phyloP scores from a whole-genome alignment of 2,113 vertebrate genomes.

The Mystacornis crossleyi region DNA sequence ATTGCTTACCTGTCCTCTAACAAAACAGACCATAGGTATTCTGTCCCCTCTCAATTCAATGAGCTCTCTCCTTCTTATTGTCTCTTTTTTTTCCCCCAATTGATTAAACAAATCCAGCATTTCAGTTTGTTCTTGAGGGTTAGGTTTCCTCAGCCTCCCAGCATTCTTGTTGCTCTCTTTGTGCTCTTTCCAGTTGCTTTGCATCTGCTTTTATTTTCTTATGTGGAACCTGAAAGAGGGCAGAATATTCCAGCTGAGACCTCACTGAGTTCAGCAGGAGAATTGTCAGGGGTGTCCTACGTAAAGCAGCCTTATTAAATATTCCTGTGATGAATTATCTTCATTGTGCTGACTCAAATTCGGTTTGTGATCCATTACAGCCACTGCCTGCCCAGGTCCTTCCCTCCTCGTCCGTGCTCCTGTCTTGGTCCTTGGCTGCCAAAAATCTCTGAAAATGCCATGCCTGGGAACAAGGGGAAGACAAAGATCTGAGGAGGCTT shows the following conservation, averaged over 20 bases:
- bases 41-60: background rate
- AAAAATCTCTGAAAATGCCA: background rate
- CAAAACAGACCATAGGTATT: background rate
- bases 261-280: background rate
- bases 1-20: background rate
- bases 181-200: background rate
- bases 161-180: background rate
- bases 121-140: background rate
- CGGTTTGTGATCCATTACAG: background rate
- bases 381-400: background rate
- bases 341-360: background rate
- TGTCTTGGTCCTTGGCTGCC: background rate
- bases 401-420: background rate
- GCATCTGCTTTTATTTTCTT: background rate
- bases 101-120: background rate
- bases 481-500: background rate
- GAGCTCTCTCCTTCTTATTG: background rate
- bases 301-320: background rate
- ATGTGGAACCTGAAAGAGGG: background rate
- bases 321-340: background rate
- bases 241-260: background rate
- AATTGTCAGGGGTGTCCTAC: background rate
- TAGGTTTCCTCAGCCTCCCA: background rate
- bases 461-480: background rate
- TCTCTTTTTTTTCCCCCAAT: too few species aligned